Percentiles rank a stretch among this genome's conserved stretches.
Evolutionary conservation across 2,888 invertebrate genomes (phyloP).

Genomic region (Brassicogethes aeneus): DNA sequence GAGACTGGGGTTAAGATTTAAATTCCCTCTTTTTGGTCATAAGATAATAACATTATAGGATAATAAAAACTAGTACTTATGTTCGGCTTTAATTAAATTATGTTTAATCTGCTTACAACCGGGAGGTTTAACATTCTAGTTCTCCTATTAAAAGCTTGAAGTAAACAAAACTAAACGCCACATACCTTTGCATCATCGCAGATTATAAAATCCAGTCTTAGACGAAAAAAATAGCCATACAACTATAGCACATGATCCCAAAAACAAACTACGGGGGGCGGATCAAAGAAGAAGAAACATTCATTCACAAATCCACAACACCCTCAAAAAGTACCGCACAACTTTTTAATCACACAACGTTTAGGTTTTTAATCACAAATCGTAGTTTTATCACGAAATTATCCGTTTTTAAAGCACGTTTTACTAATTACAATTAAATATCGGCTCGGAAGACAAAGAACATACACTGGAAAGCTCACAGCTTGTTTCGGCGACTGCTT

Average conservation of each 20-base stretch:
- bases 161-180: too few species aligned
- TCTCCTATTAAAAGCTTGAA: too few species aligned
- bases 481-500: conserved; percentile 27
- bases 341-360: conserved; percentile 20
- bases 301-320: conserved; percentile 20
- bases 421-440: conserved; percentile 19
- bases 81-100: too few species aligned
- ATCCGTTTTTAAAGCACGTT: conserved; percentile 7
- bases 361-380: conserved; percentile 6
- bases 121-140: too few species aligned
- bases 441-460: conserved; percentile 29
- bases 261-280: conserved; percentile 17
- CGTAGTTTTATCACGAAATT: conserved; percentile 10
- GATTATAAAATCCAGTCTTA: too few species aligned
- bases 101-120: too few species aligned
- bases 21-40: too few species aligned
- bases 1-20: too few species aligned
- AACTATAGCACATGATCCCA: conserved; percentile 14
- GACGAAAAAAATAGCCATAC: too few species aligned
- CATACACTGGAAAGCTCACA: conserved; percentile 22
- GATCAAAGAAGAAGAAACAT: conserved; percentile 19
- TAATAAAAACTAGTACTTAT: too few species aligned
- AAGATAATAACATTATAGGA: too few species aligned
- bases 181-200: too few species aligned
- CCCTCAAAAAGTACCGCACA: conserved; percentile 15